Conservation (phyloP, 1,140 invertebrate species). For the Musca vetustissima region DNA sequence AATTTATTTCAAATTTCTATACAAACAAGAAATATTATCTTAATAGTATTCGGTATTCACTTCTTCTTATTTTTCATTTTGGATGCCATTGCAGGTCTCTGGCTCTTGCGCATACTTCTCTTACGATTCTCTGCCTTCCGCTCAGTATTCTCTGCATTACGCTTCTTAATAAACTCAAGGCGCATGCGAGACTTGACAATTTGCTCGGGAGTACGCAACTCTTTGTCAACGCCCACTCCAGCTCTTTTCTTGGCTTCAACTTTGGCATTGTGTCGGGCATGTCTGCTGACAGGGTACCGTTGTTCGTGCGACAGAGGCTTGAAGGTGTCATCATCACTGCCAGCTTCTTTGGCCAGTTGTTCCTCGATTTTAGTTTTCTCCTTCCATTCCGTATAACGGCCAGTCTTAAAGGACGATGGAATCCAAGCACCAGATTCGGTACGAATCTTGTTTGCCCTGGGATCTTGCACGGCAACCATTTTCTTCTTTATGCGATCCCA, state of each 20-base stretch:
- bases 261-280: slow-evolving; percentile 66
- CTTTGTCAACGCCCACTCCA: slow-evolving; percentile 51
- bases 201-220: slow-evolving; percentile 69
- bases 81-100: slow-evolving; percentile 30
- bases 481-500: slow-evolving; percentile 94
- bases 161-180: slow-evolving; percentile 47
- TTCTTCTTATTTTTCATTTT: slow-evolving; percentile 28
- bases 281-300: slow-evolving; percentile 59
- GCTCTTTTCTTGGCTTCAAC: slow-evolving; percentile 58
- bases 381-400: slow-evolving; percentile 86
- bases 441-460: slow-evolving; percentile 77
- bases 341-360: slow-evolving; percentile 62
- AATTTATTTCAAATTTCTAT: no score
- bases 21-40: neutral
- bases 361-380: slow-evolving; percentile 75
- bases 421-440: slow-evolving; percentile 95
- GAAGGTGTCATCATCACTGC: slow-evolving; percentile 59
- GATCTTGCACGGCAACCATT: slow-evolving; percentile 75
- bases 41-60: neutral
- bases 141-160: slow-evolving; percentile 40
- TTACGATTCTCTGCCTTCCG: slow-evolving; percentile 47
- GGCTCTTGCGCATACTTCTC: slow-evolving; percentile 49
- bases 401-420: slow-evolving; percentile 89
- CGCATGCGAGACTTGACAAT: slow-evolving; percentile 67
- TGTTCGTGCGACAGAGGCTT: slow-evolving; percentile 49